Evolutionary conservation across 2,113 vertebrate species (phyloP).

Genomic region (Athene cunicularia): DNA sequence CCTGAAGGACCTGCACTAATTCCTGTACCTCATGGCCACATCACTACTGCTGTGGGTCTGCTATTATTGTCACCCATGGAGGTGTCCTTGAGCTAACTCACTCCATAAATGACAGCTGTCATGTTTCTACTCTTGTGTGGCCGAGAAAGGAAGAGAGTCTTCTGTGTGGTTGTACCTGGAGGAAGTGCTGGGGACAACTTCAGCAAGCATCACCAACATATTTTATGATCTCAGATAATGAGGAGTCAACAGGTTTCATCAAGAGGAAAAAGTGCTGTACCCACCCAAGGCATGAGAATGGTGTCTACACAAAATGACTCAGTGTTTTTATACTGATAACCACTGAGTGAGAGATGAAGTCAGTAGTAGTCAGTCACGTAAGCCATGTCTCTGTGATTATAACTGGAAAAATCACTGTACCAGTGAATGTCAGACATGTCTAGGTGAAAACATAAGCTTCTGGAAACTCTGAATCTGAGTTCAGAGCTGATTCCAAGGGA

Average conservation of each 20-base stretch:
- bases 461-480: background rate
- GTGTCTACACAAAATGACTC: background rate
- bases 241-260: background rate
- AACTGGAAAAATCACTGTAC: background rate
- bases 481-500: background rate
- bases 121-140: background rate
- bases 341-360: background rate
- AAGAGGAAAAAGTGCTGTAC: background rate
- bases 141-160: background rate
- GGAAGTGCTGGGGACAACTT: background rate
- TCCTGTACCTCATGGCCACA: background rate
- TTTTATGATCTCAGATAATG: background rate
- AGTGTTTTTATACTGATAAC: background rate
- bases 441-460: background rate
- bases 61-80: background rate
- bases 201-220: background rate
- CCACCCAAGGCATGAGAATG: background rate
- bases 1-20: background rate
- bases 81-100: fast-evolving
- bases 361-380: background rate
- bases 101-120: background rate
- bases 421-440: background rate
- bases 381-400: background rate
- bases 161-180: background rate
- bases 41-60: background rate